Evolutionary conservation across 2,797 vertebrate genomes (phyloP), one percentile per base, ranked within the genome.

Genomic region (Chiloscyllium punctatum): DNA sequence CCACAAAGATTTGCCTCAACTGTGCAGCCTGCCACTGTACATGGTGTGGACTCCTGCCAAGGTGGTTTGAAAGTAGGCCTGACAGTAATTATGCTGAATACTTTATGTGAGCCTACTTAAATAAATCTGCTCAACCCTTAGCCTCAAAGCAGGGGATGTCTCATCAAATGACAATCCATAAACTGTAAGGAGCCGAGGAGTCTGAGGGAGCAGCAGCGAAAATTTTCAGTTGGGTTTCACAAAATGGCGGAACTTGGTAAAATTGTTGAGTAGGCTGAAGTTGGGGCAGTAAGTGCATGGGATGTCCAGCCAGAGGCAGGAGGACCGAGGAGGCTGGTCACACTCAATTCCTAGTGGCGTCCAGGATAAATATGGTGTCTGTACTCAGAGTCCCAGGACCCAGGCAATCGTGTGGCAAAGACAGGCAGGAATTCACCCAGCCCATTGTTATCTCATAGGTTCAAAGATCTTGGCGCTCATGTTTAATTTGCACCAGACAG

Each of bases 1-100:
- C 90, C 21, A 69, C 62, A 92, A 68, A 69, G 42, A 92, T 92
- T 92, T 92, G 90, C 21, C 90, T 68, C 62, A 92, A 37, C 25
- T 92, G 90, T 25, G 37, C 90, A 69, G n/a, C 90, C 62, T 42
- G 66, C 9, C 6, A 3, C n/a, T 92, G 66, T 42, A n/a, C 53
- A 6, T 42, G 90, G 90, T 25, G n/a, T 92, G 66, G 42, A 25
- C 37, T 92, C 66, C 66, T 92, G 66, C n/a, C 66, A 42, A 42
- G 62, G 62, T 69, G 62, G 42, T 69, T 92, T 66, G 33, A 92
- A 25, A n/a, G 9, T 42, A n/a, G 33, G n/a, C 23, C 62, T 25
- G 53, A 69, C 25, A 37, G 25, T 92, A 69, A 92, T 69, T 42
- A 3, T 11, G 66, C 62, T 42, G 37, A 42, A 69, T 25, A 21